phyloP scores from a whole-genome alignment of 2,797 vertebrate genomes.

The Moxostoma hubbsi region DNA sequence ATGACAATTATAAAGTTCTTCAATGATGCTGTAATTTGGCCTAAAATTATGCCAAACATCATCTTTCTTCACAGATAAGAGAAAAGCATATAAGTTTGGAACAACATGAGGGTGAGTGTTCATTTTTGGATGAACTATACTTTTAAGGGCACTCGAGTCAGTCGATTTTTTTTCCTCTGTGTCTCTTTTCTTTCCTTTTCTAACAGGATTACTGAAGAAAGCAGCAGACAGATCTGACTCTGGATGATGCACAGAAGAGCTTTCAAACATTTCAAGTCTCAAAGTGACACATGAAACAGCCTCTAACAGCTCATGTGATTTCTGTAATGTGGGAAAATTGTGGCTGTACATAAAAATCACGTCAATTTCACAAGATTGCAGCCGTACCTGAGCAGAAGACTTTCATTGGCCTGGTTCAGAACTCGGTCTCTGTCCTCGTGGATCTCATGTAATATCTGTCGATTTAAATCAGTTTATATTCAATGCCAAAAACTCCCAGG shows the following conservation, averaged over 20 bases:
- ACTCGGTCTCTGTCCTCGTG: neutral
- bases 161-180: neutral
- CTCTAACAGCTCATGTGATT: neutral
- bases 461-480: conserved; percentile 1
- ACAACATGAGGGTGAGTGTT: too few species aligned
- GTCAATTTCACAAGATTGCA: conserved; percentile 7
- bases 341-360: conserved; percentile 8
- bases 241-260: neutral
- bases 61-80: neutral
- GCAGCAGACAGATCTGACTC: neutral
- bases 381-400: neutral
- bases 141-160: neutral
- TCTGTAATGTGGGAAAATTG: conserved; percentile 5
- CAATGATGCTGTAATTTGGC: neutral
- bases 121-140: neutral
- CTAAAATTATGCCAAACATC: neutral
- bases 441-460: neutral
- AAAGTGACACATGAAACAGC: conserved; percentile 3
- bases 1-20: neutral
- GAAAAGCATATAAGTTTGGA: too few species aligned
- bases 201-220: neutral
- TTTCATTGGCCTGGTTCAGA: neutral
- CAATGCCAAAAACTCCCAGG: neutral
- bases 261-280: neutral
- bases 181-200: too few species aligned